A percentile compares a stretch with the other conserved stretches of the same genome.
Conservation (phyloP, 2,888 invertebrate species). For the Epiblema foenella region DNA sequence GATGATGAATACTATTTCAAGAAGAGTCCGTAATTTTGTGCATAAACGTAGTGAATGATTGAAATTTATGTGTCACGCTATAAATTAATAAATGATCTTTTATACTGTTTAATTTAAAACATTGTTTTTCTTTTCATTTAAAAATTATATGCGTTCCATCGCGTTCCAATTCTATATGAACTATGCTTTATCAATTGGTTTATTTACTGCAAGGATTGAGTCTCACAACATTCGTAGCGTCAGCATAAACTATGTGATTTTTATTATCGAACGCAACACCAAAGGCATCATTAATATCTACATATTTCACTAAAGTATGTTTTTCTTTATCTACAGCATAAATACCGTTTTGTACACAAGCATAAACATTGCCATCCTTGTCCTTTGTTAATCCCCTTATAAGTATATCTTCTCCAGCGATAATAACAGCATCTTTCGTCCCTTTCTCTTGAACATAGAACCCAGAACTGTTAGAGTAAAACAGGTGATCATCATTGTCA, state of each 20-base stretch:
- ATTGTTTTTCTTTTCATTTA: too few relatives aligned
- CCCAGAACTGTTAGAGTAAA: constrained; percentile 68
- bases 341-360: constrained; percentile 65
- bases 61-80: too few relatives aligned
- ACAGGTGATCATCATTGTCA: constrained; percentile 63
- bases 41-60: too few relatives aligned
- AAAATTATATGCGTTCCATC: too few relatives aligned
- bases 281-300: constrained; percentile 63
- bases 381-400: constrained; percentile 65
- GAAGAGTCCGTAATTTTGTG: too few relatives aligned
- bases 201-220: constrained; percentile 18
- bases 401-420: constrained; percentile 49
- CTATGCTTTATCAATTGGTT: neutral
- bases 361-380: constrained; percentile 60
- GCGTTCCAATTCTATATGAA: too few relatives aligned
- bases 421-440: constrained; percentile 59
- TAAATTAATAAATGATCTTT: too few relatives aligned
- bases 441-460: constrained; percentile 66
- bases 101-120: too few relatives aligned
- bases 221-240: constrained; percentile 49
- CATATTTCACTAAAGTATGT: constrained; percentile 54
- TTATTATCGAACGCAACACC: constrained; percentile 71
- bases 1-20: too few relatives aligned
- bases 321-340: constrained; percentile 58
- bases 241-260: constrained; percentile 69